A percentile compares a stretch with the other conserved stretches of the same genome.
Conservation (phyloP, 2,113 vertebrate species). For the Larimichthys crocea region DNA sequence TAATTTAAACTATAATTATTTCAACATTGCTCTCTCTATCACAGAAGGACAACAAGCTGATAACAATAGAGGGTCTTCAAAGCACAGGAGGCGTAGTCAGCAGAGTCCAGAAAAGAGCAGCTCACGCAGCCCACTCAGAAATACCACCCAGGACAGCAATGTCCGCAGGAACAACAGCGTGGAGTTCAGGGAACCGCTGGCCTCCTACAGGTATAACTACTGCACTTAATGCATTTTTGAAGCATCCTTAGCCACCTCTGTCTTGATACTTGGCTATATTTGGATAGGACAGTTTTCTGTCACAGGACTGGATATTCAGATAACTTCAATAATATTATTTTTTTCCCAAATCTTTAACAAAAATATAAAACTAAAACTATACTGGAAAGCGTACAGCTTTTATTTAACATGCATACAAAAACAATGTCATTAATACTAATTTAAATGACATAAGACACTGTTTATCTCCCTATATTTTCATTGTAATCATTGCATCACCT, state of each 20-base stretch:
- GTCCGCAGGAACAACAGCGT: slow-evolving; percentile 87
- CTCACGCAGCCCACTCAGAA: slow-evolving; percentile 92
- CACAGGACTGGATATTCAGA: background rate
- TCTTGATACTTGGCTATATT: background rate
- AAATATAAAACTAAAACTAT: background rate
- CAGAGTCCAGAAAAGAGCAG: slow-evolving; percentile 87
- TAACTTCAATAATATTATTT: background rate
- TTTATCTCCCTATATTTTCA: slow-evolving; percentile 13
- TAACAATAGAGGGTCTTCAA: slow-evolving; percentile 76
- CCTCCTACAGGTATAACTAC: slow-evolving; percentile 88
- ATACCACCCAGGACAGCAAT: slow-evolving; percentile 92
- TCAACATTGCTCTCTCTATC: background rate
- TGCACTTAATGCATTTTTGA: background rate
- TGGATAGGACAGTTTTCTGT: background rate
- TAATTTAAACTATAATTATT: background rate
- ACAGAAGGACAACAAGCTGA: slow-evolving; percentile 80
- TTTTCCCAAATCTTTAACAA: background rate
- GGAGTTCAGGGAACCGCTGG: slow-evolving; percentile 90
- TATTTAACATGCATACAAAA: background rate
- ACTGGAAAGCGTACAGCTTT: background rate
- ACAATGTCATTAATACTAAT: background rate
- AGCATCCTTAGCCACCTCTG: background rate
- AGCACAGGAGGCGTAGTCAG: slow-evolving; percentile 76
- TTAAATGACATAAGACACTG: background rate
- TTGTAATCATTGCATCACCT: background rate